Percentiles rank a stretch among this genome's conserved stretches.
Conservation (phyloP, 2,888 invertebrate genomes). For the Brenthis ino region DNA sequence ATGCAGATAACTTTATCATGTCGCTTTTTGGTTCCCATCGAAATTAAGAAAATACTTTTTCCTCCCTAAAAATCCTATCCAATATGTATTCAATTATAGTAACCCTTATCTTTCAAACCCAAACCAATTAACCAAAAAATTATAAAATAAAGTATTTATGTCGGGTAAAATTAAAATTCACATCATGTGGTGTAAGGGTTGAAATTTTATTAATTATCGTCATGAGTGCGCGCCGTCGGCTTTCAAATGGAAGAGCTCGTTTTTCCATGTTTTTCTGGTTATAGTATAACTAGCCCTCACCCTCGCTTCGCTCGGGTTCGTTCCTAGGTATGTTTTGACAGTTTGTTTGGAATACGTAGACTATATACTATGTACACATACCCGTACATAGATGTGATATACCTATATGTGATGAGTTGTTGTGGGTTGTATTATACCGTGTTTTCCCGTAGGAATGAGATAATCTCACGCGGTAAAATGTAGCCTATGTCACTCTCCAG, state of each 20-base stretch:
- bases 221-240: conserved; percentile 8
- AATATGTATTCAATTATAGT: conserved; percentile 18
- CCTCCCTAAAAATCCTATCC: background rate
- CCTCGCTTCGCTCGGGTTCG: too few species aligned
- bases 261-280: conserved; percentile 1
- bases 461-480: too few species aligned
- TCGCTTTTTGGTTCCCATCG: background rate
- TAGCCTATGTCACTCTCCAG: too few species aligned
- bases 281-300: background rate
- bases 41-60: background rate
- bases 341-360: too few species aligned
- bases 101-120: conserved; percentile 1
- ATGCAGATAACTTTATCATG: too few species aligned
- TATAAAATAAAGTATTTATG: conserved; percentile 22
- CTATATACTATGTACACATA: too few species aligned
- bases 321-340: too few species aligned
- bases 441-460: too few species aligned
- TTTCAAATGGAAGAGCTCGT: conserved; percentile 17
- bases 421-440: too few species aligned
- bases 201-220: conserved; percentile 27
- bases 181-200: conserved; percentile 24
- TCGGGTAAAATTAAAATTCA: conserved; percentile 25
- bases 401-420: too few species aligned
- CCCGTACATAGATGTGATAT: too few species aligned
- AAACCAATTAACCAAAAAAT: conserved; percentile 24